Percentiles rank a stretch among this genome's conserved stretches.
Evolutionary conservation across 2,113 vertebrate species (phyloP).

Genomic region (Trichomycterus rosablanca): DNA sequence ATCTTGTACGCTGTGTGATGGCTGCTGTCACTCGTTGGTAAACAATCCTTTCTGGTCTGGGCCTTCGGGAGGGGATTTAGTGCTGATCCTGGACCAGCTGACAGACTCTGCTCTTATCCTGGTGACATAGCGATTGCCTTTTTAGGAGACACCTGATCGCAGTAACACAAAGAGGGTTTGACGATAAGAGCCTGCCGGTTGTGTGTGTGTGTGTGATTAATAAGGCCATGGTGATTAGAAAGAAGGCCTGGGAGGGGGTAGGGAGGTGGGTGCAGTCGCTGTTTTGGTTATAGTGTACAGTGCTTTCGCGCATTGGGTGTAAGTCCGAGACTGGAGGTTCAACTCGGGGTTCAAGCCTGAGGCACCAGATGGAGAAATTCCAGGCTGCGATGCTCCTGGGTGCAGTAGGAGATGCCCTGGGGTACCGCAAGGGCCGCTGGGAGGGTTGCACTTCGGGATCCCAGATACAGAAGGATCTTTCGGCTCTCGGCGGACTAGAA

Average conservation of each 20-base stretch:
- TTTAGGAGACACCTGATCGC: constrained; percentile 70
- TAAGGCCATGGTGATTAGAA: constrained; percentile 1
- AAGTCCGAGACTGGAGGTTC: not conserved
- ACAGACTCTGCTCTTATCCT: constrained; percentile 62
- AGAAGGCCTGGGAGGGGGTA: constrained; percentile 5
- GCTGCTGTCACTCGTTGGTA: constrained; percentile 20
- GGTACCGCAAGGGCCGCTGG: constrained; percentile 75
- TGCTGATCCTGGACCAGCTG: constrained; percentile 57
- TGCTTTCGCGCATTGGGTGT: not conserved
- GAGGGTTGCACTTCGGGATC: constrained; percentile 72
- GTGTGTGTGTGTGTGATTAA: constrained; percentile 10
- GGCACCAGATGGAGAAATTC: constrained; percentile 81
- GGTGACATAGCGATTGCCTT: constrained; percentile 72
- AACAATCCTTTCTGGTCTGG: constrained; percentile 44
- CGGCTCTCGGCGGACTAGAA: constrained; percentile 73
- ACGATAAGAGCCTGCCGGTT: constrained; percentile 51
- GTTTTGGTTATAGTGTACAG: constrained; percentile 1
- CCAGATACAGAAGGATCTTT: constrained; percentile 80
- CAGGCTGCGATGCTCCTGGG: constrained; percentile 84
- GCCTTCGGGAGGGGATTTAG: constrained; percentile 46
- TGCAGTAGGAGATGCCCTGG: constrained; percentile 82
- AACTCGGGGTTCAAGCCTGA: no score
- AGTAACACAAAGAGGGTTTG: constrained; percentile 55
- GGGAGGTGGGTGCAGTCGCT: constrained; percentile 2
- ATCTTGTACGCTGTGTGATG: not conserved